Percentiles rank a stretch among this genome's conserved stretches.
phyloP scores from a whole-genome alignment of 2,888 invertebrate genomes.

The Meiosimyza platycephala region DNA sequence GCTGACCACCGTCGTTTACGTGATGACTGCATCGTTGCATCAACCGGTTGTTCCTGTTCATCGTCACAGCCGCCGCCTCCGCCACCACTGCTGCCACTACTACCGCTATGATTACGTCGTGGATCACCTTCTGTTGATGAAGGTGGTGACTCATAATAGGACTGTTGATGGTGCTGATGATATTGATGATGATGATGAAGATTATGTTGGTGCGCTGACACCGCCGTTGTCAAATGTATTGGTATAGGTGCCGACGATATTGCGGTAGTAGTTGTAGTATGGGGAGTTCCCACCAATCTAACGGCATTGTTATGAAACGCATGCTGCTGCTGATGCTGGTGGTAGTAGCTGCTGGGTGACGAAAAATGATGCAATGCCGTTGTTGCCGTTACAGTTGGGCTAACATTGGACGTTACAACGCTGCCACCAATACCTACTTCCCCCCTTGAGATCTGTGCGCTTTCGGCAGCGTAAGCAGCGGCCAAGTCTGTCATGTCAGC shows the following conservation, averaged over 20 bases:
- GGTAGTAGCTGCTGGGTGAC: conserved; percentile 5
- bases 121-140: conserved; percentile 39
- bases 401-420: conserved; percentile 35
- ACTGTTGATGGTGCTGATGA: conserved; percentile 24
- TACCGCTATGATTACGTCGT: conserved; percentile 38
- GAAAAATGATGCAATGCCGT: conserved; percentile 36
- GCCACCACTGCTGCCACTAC: conserved; percentile 35
- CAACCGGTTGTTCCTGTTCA: conserved; percentile 47
- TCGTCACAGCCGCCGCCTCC: conserved; percentile 4
- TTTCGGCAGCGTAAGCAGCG: conserved; percentile 37
- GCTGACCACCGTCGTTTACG: conserved; percentile 69
- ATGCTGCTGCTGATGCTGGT: conserved; percentile 25
- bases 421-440: conserved; percentile 17
- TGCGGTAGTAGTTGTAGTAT: too few species aligned
- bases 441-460: conserved; percentile 41
- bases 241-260: too few species aligned
- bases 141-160: conserved; percentile 44
- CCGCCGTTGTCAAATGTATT: too few species aligned
- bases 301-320: not conserved
- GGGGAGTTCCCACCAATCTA: too few species aligned
- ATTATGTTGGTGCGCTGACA: too few species aligned
- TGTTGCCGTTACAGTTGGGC: conserved; percentile 36
- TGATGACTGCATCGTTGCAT: conserved; percentile 50
- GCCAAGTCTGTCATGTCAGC: conserved; percentile 44
- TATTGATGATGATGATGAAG: conserved; percentile 24